These are phyloP conservation scores for Parnassius apollo DNA, from an alignment of 2,888 invertebrate genomes.

Conservation along the genomic window DNA sequence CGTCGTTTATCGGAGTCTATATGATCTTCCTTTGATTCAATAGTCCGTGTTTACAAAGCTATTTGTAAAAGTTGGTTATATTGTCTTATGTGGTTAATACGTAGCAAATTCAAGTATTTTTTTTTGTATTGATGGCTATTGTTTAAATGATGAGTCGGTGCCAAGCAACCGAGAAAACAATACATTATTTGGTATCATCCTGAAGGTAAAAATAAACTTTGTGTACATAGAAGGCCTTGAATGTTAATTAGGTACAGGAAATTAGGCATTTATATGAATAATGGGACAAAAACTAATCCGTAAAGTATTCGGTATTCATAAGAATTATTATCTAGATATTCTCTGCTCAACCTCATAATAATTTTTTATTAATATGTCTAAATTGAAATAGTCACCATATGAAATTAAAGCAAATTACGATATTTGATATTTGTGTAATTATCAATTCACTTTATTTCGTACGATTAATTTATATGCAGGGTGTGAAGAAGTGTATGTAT, in stretches of 20 bases:
- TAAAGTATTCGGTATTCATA: slow-evolving; percentile 4
- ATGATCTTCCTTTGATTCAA: too few relatives aligned
- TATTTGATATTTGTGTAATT: not conserved
- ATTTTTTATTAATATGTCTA: too few relatives aligned
- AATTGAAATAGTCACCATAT: slow-evolving; percentile 3
- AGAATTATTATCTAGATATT: not conserved
- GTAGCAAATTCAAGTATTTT: not conserved
- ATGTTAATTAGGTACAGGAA: slow-evolving; percentile 7
- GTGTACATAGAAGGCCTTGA: slow-evolving; percentile 1
- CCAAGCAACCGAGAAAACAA: slow-evolving; percentile 10
- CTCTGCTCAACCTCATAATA: too few relatives aligned
- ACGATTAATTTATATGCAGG: slow-evolving; percentile 42
- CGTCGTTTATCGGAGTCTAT: too few relatives aligned
- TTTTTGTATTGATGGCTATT: not conserved
- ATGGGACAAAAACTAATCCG: slow-evolving; percentile 8
- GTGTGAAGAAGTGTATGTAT: slow-evolving; percentile 34
- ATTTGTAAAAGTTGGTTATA: too few relatives aligned
- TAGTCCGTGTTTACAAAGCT: too few relatives aligned
- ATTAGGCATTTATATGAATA: slow-evolving; percentile 2
- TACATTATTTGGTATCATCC: not conserved
- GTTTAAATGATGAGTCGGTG: not conserved
- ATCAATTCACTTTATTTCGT: slow-evolving; percentile 36
- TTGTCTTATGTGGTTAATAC: too few relatives aligned
- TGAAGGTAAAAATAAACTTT: not conserved
- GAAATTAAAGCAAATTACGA: not conserved